Base-by-base conservation (phyloP, 2,888 invertebrate species). In the Leptinotarsa rubiginosa region DNA sequence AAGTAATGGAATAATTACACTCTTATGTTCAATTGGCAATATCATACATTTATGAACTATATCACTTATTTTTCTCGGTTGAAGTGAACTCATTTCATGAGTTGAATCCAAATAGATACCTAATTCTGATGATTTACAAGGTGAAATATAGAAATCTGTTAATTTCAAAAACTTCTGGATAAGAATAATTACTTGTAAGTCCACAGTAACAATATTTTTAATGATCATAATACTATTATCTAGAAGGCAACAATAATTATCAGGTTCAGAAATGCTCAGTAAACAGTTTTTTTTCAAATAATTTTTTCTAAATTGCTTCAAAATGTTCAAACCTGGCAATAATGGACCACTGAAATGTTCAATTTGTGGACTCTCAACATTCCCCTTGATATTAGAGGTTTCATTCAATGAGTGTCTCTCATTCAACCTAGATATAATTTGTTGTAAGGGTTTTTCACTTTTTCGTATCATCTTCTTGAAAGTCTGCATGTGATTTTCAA, bases 41-140 rank as follows among this genome's bases (percentile, higher is more conserved):
- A 47, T 49, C 70, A 70, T 70, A 49, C 70, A 70, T 22, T 22
- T 22, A 22, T 22, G 22, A 22, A 16, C 7, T 47, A 70, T 59
- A 70, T 70, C 49, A 49, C 49, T n/a, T 70, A 62, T 62, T 62
- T 62, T 62, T 62, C 59, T 47, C 50, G n/a, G 47, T 64, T 70
- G 47, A 41, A 70, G 70, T 62, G 70, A n/a, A 70, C 62, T 49
- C 62, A 62, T 62, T 41, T 16, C n/a, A 69, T 18, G 10, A 31
- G n/a, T 62, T 25, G 62, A 47, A 47, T 5, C 64, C 47, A 15
- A 49, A 59, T 69, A 69, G 41, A 69, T 69, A 4, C 47, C 69
- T 41, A 69, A 56, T 59, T 69, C 69, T 69, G 62, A 69, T 15
- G 69, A 69, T 41, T 69, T 59, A 69, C 62, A 59, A 47, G 62